Evolutionary conservation across 2,888 invertebrate species (phyloP).

Genomic region (Lymantria monacha): DNA sequence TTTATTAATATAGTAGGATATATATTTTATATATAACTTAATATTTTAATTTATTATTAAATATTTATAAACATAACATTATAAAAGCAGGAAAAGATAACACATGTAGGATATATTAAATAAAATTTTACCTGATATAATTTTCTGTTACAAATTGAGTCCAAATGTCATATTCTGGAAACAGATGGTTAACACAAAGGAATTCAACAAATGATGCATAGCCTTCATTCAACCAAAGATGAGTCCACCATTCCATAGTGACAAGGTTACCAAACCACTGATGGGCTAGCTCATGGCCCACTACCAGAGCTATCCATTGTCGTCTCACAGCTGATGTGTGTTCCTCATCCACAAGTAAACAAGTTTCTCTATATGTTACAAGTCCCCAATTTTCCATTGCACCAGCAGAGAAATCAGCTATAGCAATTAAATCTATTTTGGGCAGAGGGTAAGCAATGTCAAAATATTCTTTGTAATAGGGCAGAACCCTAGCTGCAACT

Average conservation of each 20-base stretch:
- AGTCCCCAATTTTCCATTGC: slow-evolving; percentile 99
- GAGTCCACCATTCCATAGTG: slow-evolving; percentile 99
- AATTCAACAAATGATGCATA: slow-evolving; percentile 98
- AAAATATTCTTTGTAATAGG: slow-evolving; percentile 97
- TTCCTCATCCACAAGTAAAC: slow-evolving; percentile 93
- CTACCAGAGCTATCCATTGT: slow-evolving; percentile 93
- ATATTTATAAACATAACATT: too few relatives aligned
- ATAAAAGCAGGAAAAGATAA: too few relatives aligned
- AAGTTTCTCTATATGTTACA: slow-evolving; percentile 96
- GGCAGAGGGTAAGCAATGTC: slow-evolving; percentile 96
- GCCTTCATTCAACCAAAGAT: slow-evolving; percentile 97
- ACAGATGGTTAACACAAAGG: slow-evolving; percentile 94
- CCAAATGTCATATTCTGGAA: slow-evolving; percentile 98
- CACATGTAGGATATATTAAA: too few relatives aligned
- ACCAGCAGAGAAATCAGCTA: slow-evolving; percentile 96
- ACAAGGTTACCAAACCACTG: slow-evolving; percentile 99
- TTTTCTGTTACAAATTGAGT: slow-evolving; percentile 96
- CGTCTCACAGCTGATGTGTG: slow-evolving; percentile 93
- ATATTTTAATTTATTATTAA: too few relatives aligned
- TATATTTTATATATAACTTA: too few relatives aligned
- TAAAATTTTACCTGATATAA: slow-evolving; percentile 82
- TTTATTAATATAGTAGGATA: too few relatives aligned
- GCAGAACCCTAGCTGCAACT: slow-evolving; percentile 94
- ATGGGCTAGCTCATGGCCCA: slow-evolving; percentile 96
- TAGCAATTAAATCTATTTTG: slow-evolving; percentile 97